These are phyloP conservation scores for Tonatia bakeri DNA, from an alignment of 2,113 vertebrate species.

Conservation along the genomic window DNA sequence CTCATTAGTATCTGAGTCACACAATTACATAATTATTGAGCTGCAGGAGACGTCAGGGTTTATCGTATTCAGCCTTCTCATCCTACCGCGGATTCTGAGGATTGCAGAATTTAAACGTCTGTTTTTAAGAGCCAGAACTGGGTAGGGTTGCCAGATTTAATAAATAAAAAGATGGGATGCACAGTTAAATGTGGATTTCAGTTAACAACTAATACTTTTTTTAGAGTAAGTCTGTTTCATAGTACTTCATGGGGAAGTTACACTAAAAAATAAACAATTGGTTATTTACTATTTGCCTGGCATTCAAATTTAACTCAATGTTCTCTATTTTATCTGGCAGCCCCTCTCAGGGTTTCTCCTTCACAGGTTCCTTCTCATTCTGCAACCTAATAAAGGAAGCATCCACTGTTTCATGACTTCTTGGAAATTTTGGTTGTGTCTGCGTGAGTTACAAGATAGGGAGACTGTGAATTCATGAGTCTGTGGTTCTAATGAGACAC, in stretches of 20 bases:
- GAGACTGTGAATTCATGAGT: not conserved
- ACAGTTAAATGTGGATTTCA: not conserved
- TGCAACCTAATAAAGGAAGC: not conserved
- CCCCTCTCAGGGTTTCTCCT: not conserved
- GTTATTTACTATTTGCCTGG: not conserved
- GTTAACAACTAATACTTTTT: not conserved
- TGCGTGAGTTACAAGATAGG: not conserved
- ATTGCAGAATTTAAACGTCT: not conserved
- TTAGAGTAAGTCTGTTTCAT: not conserved
- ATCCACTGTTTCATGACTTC: not conserved
- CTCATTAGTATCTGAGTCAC: slow-evolving; percentile 30
- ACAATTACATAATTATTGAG: not conserved
- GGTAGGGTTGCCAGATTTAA: not conserved
- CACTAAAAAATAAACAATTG: not conserved
- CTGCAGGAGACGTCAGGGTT: not conserved
- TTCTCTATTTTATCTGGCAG: not conserved
- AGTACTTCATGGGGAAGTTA: not conserved
- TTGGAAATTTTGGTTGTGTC: not conserved
- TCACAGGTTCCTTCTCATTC: not conserved
- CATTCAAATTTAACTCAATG: not conserved
- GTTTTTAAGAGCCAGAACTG: not conserved
- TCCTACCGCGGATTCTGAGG: not conserved
- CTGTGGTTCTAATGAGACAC: not conserved
- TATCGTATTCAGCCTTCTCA: not conserved
- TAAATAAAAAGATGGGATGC: not conserved